A percentile compares a stretch with the other conserved stretches of the same genome.
Evolutionary conservation across 1,140 invertebrate genomes (phyloP).

Genomic region (Bombus pyrosoma): DNA sequence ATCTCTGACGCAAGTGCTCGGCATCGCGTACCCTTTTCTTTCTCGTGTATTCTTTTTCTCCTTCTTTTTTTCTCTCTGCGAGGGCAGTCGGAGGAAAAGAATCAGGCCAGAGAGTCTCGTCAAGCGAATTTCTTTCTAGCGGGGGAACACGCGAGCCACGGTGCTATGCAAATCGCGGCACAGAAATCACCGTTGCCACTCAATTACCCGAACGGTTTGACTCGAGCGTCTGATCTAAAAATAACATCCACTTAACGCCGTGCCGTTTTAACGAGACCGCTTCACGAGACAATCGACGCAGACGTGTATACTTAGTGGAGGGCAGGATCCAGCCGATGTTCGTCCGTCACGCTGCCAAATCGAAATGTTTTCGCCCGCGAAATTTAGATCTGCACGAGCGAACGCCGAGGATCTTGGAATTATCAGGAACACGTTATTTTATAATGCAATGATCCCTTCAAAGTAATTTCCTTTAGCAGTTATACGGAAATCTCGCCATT

Average conservation of each 20-base stretch:
- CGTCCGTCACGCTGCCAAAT: background rate
- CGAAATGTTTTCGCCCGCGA: background rate
- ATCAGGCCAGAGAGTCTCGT: constrained; percentile 56
- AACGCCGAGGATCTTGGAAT: no score
- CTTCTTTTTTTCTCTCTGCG: constrained; percentile 13
- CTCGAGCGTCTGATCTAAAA: constrained; percentile 51
- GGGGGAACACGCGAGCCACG: constrained; percentile 50
- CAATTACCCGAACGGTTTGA: constrained; percentile 54
- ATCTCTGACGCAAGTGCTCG: constrained; percentile 33
- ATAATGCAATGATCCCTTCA: no score
- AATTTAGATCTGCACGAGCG: no score
- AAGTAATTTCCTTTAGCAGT: no score
- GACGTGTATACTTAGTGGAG: background rate
- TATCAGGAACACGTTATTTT: no score
- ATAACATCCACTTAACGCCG: constrained; percentile 38
- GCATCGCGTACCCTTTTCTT: constrained; percentile 38
- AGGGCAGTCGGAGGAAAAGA: constrained; percentile 49
- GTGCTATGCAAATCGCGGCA: constrained; percentile 63
- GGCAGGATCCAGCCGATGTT: background rate
- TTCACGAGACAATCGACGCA: constrained; percentile 21
- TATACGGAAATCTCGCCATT: no score
- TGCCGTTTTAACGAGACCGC: constrained; percentile 29
- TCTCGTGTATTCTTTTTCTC: background rate
- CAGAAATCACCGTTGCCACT: constrained; percentile 57
- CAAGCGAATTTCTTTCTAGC: constrained; percentile 57